Evolutionary conservation across 2,888 invertebrate genomes (phyloP).

Genomic region (Drosophila mimetica): DNA sequence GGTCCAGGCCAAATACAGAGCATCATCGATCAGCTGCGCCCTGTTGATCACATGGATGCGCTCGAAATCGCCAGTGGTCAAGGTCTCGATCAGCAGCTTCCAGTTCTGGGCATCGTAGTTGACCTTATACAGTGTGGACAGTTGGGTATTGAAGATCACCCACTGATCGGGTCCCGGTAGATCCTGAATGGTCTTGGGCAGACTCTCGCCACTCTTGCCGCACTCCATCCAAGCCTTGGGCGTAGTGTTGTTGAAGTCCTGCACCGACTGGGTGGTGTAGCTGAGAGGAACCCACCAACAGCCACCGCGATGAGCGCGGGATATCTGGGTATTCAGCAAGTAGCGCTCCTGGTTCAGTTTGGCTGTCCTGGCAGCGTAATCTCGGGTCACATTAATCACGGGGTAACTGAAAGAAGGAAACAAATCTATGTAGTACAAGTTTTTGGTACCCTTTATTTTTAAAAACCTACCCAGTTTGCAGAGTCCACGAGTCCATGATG

Average conservation of each 20-base stretch:
- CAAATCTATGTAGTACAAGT: not conserved
- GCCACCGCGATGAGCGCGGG: slow-evolving; percentile 59
- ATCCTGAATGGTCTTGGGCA: slow-evolving; percentile 74
- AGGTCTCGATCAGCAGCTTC: slow-evolving; percentile 86
- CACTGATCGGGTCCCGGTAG: slow-evolving; percentile 86
- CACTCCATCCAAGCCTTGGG: slow-evolving; percentile 86
- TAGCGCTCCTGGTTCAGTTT: slow-evolving; percentile 86
- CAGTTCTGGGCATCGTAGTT: slow-evolving; percentile 92
- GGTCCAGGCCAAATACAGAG: slow-evolving; percentile 88
- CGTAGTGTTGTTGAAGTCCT: slow-evolving; percentile 85
- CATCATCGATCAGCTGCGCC: slow-evolving; percentile 93
- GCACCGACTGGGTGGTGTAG: slow-evolving; percentile 85
- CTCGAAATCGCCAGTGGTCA: slow-evolving; percentile 86
- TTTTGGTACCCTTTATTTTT: not conserved
- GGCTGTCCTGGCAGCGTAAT: slow-evolving; percentile 86
- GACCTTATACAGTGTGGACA: slow-evolving; percentile 90
- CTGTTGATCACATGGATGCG: slow-evolving; percentile 89
- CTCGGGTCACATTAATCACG: slow-evolving; percentile 87
- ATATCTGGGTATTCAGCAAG: slow-evolving; percentile 77
- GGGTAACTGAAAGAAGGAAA: slow-evolving; percentile 86
- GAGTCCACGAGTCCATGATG: slow-evolving; percentile 95
- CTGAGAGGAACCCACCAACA: slow-evolving; percentile 89
- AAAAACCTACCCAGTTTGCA: slow-evolving; percentile 88
- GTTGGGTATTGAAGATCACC: slow-evolving; percentile 90
- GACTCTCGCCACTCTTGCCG: slow-evolving; percentile 51